Conservation (phyloP, 2,797 vertebrate species). For the Periparus ater region DNA sequence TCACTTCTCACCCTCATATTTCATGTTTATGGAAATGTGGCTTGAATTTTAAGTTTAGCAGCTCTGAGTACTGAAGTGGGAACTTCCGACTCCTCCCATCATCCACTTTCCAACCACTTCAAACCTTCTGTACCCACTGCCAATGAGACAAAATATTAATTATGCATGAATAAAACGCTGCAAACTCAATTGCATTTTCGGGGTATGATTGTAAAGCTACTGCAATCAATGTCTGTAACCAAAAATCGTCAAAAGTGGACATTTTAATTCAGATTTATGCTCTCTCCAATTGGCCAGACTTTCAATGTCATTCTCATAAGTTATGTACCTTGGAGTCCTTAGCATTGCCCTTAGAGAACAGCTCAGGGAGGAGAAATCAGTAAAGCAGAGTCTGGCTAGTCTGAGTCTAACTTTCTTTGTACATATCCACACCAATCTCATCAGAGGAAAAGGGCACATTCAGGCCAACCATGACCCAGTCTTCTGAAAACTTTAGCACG, state of each 20-base stretch:
- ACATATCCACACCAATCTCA: not conserved
- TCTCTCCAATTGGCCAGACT: not conserved
- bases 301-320: not conserved
- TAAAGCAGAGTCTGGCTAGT: not conserved
- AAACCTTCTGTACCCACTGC: not conserved
- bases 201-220: not conserved
- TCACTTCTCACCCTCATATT: not conserved
- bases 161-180: not conserved
- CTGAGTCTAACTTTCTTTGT: not conserved
- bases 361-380: not conserved
- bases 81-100: not conserved
- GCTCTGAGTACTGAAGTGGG: not conserved
- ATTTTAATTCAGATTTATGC: not conserved
- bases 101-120: not conserved
- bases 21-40: not conserved
- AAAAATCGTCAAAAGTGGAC: not conserved
- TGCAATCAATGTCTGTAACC: not conserved
- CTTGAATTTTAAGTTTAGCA: constrained; percentile 11
- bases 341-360: not conserved
- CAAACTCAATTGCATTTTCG: not conserved
- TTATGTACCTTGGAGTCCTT: not conserved
- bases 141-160: not conserved
- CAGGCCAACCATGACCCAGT: not conserved
- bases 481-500: not conserved
- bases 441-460: not conserved